phyloP scores from a whole-genome alignment of 2,113 vertebrate species.

The Barnardius zonarius region DNA sequence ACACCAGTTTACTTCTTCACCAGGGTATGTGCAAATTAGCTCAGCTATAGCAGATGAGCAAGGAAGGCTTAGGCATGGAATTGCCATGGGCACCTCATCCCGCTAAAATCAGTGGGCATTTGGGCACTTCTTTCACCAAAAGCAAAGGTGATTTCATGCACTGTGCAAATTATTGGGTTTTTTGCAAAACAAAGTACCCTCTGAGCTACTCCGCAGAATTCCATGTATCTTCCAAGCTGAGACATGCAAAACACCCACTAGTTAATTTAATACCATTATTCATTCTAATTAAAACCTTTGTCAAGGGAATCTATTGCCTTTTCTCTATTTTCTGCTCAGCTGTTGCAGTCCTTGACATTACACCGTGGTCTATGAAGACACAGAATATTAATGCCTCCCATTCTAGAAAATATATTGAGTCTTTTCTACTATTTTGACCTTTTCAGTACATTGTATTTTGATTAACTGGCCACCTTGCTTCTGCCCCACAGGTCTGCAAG shows the following conservation, averaged over 20 bases:
- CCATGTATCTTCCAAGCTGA: constrained; percentile 23
- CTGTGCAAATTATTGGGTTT: neutral
- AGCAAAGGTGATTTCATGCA: neutral
- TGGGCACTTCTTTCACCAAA: neutral
- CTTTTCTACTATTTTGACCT: constrained; percentile 48
- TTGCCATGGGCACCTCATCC: neutral
- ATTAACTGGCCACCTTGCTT: constrained; percentile 53
- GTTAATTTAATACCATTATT: neutral
- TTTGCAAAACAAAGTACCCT: neutral
- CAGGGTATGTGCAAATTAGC: neutral
- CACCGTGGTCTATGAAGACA: neutral
- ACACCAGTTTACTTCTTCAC: neutral
- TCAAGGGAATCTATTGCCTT: constrained; percentile 23
- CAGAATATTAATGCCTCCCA: constrained; percentile 47
- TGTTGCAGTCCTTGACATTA: constrained; percentile 31
- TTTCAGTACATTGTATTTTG: constrained; percentile 62
- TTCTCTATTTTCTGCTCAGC: constrained; percentile 30
- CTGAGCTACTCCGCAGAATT: neutral
- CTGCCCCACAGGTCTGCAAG: constrained; percentile 51
- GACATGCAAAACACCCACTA: neutral
- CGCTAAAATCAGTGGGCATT: neutral
- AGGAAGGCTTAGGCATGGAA: neutral
- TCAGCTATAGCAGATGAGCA: neutral
- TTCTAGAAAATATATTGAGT: constrained; percentile 45
- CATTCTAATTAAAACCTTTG: constrained; percentile 57